These are phyloP conservation scores for Tachypleus tridentatus DNA, from an alignment of 1,140 invertebrate genomes.

Conservation along the genomic window DNA sequence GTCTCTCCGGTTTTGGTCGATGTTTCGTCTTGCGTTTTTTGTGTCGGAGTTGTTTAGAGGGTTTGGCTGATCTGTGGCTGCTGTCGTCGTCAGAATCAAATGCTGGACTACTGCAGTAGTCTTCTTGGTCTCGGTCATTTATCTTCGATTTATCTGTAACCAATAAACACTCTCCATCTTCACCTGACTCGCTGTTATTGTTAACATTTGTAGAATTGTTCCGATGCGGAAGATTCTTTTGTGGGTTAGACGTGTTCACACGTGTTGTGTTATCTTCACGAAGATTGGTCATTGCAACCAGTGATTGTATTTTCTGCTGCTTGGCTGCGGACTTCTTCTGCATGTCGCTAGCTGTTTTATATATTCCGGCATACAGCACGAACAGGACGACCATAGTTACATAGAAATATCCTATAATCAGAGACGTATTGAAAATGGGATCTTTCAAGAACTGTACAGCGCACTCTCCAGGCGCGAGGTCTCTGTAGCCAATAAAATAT, in stretches of 20 bases:
- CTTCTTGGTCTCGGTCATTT: conserved; percentile 42
- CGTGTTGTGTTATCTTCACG: conserved; percentile 40
- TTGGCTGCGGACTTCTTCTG: conserved; percentile 94
- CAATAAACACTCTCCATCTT: neutral
- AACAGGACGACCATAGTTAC: conserved; percentile 86
- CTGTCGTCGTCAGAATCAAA: conserved; percentile 83
- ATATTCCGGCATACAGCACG: conserved; percentile 92
- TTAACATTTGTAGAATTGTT: no score
- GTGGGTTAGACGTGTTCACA: conserved; percentile 10
- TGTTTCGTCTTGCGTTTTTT: conserved; percentile 8
- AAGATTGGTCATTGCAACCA: conserved; percentile 69
- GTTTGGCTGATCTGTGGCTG: conserved; percentile 42
- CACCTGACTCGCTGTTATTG: neutral
- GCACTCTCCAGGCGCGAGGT: conserved; percentile 76
- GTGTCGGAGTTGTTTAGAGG: conserved; percentile 11
- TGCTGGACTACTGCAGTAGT: conserved; percentile 83
- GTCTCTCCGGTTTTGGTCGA: conserved; percentile 14
- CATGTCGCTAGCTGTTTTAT: conserved; percentile 95
- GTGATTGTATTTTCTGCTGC: conserved; percentile 83
- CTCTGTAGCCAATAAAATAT: conserved; percentile 84
- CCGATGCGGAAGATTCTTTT: conserved; percentile 8
- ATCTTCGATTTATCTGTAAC: conserved; percentile 18
- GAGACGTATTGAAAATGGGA: conserved; percentile 92
- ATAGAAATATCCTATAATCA: conserved; percentile 98
- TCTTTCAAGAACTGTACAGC: conserved; percentile 97